These are phyloP conservation scores for Nyctalus aviator DNA, from an alignment of 2,797 vertebrate species.

Conservation along the genomic window DNA sequence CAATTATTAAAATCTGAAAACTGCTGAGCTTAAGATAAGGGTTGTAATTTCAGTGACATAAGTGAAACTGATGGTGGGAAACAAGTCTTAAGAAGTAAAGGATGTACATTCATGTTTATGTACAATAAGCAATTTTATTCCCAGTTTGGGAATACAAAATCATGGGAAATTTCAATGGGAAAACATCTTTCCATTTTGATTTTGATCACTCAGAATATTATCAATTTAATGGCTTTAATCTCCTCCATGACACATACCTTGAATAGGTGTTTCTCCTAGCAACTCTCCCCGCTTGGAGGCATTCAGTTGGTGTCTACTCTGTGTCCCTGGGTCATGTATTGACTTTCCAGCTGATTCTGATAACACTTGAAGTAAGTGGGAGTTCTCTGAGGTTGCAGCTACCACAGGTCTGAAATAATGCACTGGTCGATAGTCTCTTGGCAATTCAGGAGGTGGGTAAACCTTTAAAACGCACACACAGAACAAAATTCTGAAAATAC, in stretches of 20 bases:
- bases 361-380: slow-evolving; percentile 87
- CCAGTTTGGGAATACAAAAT: background rate
- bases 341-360: slow-evolving; percentile 90
- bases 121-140: background rate
- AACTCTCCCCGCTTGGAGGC: slow-evolving; percentile 90
- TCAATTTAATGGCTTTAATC: background rate
- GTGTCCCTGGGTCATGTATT: slow-evolving; percentile 76
- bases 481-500: slow-evolving; percentile 23
- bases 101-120: rapidly evolving
- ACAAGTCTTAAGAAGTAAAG: background rate
- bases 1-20: background rate
- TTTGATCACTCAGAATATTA: background rate
- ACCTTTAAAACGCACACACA: slow-evolving; percentile 84
- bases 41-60: background rate
- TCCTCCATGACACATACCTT: slow-evolving; percentile 86
- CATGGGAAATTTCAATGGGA: background rate
- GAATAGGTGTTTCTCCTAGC: slow-evolving; percentile 91
- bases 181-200: background rate
- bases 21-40: background rate
- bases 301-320: slow-evolving; percentile 91
- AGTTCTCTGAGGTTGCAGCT: slow-evolving; percentile 85
- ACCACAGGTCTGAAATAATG: slow-evolving; percentile 91
- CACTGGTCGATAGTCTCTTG: slow-evolving; percentile 93
- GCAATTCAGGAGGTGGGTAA: slow-evolving; percentile 92
- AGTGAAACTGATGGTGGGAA: background rate